Percentiles rank a stretch among this genome's conserved stretches.
These are phyloP conservation scores for Eidolon dupreanum DNA, from an alignment of 2,797 vertebrate species.

Conservation along the genomic window DNA sequence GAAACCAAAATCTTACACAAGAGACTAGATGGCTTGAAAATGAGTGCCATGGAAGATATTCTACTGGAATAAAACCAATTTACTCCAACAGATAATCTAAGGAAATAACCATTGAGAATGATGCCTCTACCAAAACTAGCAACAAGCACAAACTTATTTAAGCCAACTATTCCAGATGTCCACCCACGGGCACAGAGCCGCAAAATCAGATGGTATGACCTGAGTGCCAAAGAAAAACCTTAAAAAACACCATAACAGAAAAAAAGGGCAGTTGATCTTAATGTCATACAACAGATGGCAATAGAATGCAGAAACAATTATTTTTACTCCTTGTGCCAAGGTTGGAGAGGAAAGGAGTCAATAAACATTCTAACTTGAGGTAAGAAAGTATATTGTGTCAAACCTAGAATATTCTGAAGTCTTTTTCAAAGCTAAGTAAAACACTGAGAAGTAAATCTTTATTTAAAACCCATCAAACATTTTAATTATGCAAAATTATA, in stretches of 20 bases:
- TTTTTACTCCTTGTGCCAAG: constrained; percentile 16
- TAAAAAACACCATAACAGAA: constrained; percentile 52
- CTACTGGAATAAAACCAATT: constrained; percentile 1
- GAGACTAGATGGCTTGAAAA: background rate
- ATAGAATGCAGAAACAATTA: constrained; percentile 64
- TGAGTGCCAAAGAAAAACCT: constrained; percentile 58
- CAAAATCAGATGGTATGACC: constrained; percentile 65
- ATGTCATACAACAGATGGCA: constrained; percentile 70
- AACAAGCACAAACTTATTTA: constrained; percentile 51
- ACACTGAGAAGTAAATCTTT: background rate
- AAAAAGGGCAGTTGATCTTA: constrained; percentile 67
- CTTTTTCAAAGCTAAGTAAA: constrained; percentile 31
- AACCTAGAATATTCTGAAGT: background rate
- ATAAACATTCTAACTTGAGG: constrained; percentile 4
- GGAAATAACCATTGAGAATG: constrained; percentile 34
- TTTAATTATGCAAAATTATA: background rate
- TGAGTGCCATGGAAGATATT: constrained; percentile 16
- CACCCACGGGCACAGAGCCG: constrained; percentile 12
- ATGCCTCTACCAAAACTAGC: constrained; percentile 14
- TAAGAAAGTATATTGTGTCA: constrained; percentile 37
- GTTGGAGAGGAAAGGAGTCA: background rate
- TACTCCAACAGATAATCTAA: constrained; percentile 44
- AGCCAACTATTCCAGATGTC: constrained; percentile 71
- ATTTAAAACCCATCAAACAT: background rate
- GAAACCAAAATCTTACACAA: constrained; percentile 36